These are phyloP conservation scores for Pao palembangensis DNA, from an alignment of 2,113 vertebrate species.

Conservation along the genomic window DNA sequence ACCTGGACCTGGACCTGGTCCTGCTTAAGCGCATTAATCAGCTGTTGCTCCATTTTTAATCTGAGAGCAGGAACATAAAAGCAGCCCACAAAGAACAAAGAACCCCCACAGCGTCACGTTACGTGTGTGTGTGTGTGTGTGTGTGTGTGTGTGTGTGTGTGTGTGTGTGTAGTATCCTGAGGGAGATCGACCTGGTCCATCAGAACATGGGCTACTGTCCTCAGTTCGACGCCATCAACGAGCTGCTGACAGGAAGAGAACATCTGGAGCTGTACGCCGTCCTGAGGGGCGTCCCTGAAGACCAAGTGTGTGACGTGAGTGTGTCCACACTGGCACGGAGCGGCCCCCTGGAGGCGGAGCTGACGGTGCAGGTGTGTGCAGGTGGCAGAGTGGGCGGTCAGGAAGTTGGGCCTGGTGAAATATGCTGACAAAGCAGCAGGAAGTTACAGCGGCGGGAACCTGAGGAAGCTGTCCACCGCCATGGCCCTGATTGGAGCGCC, in stretches of 20 bases:
- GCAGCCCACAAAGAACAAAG: too few relatives aligned
- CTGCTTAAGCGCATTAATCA: slow-evolving; percentile 19
- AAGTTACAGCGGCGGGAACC: slow-evolving; percentile 95
- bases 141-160: slow-evolving; percentile 23
- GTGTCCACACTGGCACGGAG: too few relatives aligned
- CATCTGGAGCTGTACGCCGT: slow-evolving; percentile 95
- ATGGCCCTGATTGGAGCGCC: slow-evolving; percentile 93
- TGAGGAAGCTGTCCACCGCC: slow-evolving; percentile 95
- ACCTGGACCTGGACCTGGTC: neutral
- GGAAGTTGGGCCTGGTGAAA: slow-evolving; percentile 89
- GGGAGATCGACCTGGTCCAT: slow-evolving; percentile 89
- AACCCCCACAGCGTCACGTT: neutral
- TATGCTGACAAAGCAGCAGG: slow-evolving; percentile 90
- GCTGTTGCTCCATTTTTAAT: slow-evolving; percentile 19
- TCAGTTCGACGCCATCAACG: slow-evolving; percentile 95
- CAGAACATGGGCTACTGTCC: slow-evolving; percentile 98
- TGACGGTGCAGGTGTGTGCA: slow-evolving; percentile 20
- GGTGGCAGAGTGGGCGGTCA: slow-evolving; percentile 95
- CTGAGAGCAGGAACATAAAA: neutral
- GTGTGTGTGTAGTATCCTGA: slow-evolving; percentile 81
- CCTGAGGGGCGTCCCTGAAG: slow-evolving; percentile 89
- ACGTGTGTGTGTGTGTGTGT: slow-evolving; percentile 7
- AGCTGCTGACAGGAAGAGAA: slow-evolving; percentile 91
- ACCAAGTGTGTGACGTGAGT: slow-evolving; percentile 91
- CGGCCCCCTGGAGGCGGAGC: too few relatives aligned